Evolutionary conservation across 2,888 invertebrate genomes (phyloP).

Genomic region (Stenodera caucasica): DNA sequence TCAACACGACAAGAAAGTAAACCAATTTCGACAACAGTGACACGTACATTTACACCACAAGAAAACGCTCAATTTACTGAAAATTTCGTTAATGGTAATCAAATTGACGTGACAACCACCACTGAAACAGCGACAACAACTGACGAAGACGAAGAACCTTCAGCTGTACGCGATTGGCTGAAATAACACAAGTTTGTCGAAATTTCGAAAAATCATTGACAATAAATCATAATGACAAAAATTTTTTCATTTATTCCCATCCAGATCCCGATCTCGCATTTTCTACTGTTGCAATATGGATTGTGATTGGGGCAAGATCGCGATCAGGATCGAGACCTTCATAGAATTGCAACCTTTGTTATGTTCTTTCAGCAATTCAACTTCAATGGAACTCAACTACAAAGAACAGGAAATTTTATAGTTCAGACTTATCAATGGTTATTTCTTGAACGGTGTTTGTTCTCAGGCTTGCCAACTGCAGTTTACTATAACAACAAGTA

Average conservation of each 20-base stretch:
- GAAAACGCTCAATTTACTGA: neutral
- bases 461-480: no score
- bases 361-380: neutral
- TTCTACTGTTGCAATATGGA: no score
- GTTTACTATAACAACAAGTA: no score
- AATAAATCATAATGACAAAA: no score
- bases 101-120: neutral
- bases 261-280: no score
- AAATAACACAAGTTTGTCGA: no score
- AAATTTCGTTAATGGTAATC: neutral
- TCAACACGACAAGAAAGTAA: neutral
- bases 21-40: neutral
- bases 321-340: no score
- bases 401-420: neutral
- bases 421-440: neutral
- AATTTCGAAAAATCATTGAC: no score
- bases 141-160: slow-evolving; percentile 14
- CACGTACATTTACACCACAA: slow-evolving; percentile 5
- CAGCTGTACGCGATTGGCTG: neutral
- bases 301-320: no score
- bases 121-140: slow-evolving; percentile 8
- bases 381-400: neutral
- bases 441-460: neutral
- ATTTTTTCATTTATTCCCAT: no score
- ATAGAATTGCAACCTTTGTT: no score